Percentiles rank a stretch among this genome's conserved stretches.
Conservation (phyloP, 2,113 vertebrate species). For the Neotoma lepida region DNA sequence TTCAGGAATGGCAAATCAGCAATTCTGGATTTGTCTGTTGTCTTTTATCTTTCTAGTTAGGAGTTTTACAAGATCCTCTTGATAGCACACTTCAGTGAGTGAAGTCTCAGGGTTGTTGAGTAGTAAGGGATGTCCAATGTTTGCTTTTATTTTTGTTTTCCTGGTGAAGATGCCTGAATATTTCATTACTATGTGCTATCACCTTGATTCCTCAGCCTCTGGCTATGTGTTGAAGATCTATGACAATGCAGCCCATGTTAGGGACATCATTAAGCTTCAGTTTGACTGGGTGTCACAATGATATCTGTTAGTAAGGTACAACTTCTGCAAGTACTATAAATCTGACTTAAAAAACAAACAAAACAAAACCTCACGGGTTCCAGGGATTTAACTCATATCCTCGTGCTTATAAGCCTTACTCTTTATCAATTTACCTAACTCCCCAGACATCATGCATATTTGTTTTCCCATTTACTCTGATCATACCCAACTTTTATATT, state of each 20-base stretch:
- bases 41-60: neutral
- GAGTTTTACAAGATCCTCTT: neutral
- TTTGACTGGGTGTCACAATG: accelerated
- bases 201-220: neutral
- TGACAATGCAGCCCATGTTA: neutral
- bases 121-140: neutral
- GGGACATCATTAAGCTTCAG: too few relatives aligned
- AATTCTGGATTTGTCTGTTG: neutral
- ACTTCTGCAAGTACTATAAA: neutral
- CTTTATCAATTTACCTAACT: neutral
- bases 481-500: neutral
- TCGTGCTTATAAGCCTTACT: neutral
- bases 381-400: neutral
- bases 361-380: too few relatives aligned
- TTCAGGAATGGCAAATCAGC: neutral
- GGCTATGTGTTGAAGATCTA: neutral
- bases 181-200: neutral
- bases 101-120: neutral
- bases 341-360: neutral
- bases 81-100: neutral
- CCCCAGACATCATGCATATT: neutral
- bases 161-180: neutral
- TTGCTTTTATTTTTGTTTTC: neutral
- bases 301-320: neutral
- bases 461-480: neutral